Evolutionary conservation across 2,113 vertebrate species (phyloP), one percentile per base, ranked within the genome.

Genomic region (Plotosus lineatus): DNA sequence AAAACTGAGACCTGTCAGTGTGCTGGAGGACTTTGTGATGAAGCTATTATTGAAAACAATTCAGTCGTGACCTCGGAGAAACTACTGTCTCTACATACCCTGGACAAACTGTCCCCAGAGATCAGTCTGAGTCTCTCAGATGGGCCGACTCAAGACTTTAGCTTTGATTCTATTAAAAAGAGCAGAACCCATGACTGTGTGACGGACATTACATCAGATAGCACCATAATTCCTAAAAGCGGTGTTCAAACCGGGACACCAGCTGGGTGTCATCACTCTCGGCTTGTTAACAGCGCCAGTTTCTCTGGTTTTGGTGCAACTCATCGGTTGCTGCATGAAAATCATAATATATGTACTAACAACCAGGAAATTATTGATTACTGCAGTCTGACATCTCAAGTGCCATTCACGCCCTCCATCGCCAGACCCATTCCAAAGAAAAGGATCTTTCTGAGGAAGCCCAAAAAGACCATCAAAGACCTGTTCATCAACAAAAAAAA

Each of bases 341-440:
- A 83, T 65, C 87, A 87, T 19, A 83, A 88, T 61, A 83, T 82
- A 36, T 88, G 90, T 53, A 77, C 84, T 0, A 90, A 88, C 82
- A 91, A 90, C 85, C 87, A 87, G 63, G 91, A 91, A 84, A 95
- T 95, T 86, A 95, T 95, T 0, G 94, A 96, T 86, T 95, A 95
- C 77, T 91, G 93, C 80, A 94, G 94, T 89, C 93, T 95, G 75
- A 94, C 93, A 58, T 94, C 95, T 81, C 95, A 95, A 90, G 89
- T 94, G 92, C 95, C 95, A 78, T 96, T 96, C n/a, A 94, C 96
- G 75, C 95, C 95, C 36, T 94, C 94, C 3, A 93, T 95, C 0
- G 94, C 94, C 78, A 96, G 96, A 89, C 94, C 92, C 75, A 91
- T 95, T 71, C 94, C 95, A 10, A 93, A 92, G 77, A 96, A 95